Evolutionary conservation across 2,888 invertebrate genomes (phyloP), one percentile per base, ranked within the genome.

Genomic region (Lagria hirta): DNA sequence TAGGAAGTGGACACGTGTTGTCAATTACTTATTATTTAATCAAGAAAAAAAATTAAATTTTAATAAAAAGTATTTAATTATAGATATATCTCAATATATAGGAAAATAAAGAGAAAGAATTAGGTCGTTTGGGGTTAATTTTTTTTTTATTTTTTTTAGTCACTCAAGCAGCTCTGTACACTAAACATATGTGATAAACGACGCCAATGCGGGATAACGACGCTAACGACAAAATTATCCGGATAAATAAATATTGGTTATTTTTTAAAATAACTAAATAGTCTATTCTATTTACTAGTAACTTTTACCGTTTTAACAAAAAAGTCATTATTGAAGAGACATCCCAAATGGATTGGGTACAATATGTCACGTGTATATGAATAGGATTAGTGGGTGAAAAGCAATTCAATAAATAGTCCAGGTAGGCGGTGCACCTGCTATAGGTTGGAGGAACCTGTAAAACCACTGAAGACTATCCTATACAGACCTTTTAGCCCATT

Each of bases 1-100:
- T 53, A 49, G 53, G 53, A 51, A 53, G 49, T 51, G 40, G 53
- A 49, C 53, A 51, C 53, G 53, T 53, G 53, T 37, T 48, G 22
- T 27, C 43, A 40, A 45, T 52, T n/a, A n/a, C n/a, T n/a, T n/a
- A n/a, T n/a, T 46, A 34, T 41, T 18, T 17, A 30, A 38, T 30
- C 29, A 38, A 30, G 22, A 28, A 15, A 21, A 4, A 12, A 24
- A 10, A 26, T 35, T 35, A 22, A 5, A 4, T 8, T 11, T 23
- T 24, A 34, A 24, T 8, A 7, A 2, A 22, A 1, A 3, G 22
- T 3, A 18, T 6, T 18, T 18, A 18, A 18, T 6, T 6, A 10
- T n/a, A 10, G 22, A 22, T 10, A 10, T 10, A n/a, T 10, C 22
- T n/a, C n/a, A n/a, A n/a, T n/a, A n/a, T n/a, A n/a, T n/a, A n/a